Evolutionary conservation across 2,888 invertebrate genomes (phyloP).

Genomic region (Cacoxenus indagator): DNA sequence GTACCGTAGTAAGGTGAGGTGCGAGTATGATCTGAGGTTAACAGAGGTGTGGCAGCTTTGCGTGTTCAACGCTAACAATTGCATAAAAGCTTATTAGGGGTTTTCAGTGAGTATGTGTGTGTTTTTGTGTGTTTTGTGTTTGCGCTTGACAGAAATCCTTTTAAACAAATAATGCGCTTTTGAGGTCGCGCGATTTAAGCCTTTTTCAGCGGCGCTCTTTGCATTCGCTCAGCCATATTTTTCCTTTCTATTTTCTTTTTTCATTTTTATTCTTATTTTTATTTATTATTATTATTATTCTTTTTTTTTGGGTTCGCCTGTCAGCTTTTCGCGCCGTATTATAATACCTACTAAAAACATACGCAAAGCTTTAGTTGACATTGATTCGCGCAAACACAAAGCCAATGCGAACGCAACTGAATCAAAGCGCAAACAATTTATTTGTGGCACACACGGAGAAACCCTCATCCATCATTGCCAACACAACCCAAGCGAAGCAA

Average conservation of each 20-base stretch:
- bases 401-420: not conserved
- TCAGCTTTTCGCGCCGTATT: slow-evolving; percentile 23
- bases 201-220: not conserved
- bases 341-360: slow-evolving; percentile 19
- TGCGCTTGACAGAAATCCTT: slow-evolving; percentile 37
- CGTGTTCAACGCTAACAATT: slow-evolving; percentile 43
- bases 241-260: not conserved
- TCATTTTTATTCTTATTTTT: not conserved
- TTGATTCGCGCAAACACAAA: not conserved
- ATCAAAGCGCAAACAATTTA: slow-evolving; percentile 25
- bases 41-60: not conserved
- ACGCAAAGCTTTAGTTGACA: slow-evolving; percentile 15
- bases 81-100: slow-evolving; percentile 61
- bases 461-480: not conserved
- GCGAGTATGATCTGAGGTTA: too few species aligned
- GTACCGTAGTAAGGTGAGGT: too few species aligned
- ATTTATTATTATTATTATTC: too few species aligned
- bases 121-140: slow-evolving; percentile 14
- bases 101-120: slow-evolving; percentile 25
- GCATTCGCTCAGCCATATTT: slow-evolving; percentile 15
- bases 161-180: slow-evolving; percentile 52
- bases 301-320: slow-evolving; percentile 4
- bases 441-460: not conserved
- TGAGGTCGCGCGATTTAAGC: slow-evolving; percentile 47
- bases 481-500: not conserved